phyloP scores from a whole-genome alignment of 2,113 vertebrate species.

The Poeciliopsis retropinna region DNA sequence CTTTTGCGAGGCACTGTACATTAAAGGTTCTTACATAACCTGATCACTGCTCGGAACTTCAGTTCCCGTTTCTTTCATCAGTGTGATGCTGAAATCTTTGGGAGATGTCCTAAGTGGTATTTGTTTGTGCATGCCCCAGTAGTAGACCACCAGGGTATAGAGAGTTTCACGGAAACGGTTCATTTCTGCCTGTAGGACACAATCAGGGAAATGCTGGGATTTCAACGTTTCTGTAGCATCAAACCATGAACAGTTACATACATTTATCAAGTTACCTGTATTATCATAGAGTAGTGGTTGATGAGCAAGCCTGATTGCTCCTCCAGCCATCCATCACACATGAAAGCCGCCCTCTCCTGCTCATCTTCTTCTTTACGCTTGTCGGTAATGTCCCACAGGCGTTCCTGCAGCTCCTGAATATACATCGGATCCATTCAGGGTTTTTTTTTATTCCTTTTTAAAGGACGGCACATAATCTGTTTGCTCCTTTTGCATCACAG shows the following conservation, averaged over 20 bases:
- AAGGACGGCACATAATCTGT: neutral
- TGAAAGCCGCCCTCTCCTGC: slow-evolving; percentile 78
- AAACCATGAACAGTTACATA: neutral
- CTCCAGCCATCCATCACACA: slow-evolving; percentile 84
- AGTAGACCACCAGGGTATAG: slow-evolving; percentile 86
- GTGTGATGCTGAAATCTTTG: slow-evolving; percentile 74
- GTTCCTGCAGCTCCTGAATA: slow-evolving; percentile 85
- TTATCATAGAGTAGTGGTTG: slow-evolving; percentile 87
- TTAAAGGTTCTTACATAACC: slow-evolving; percentile 25
- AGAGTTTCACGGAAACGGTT: slow-evolving; percentile 88
- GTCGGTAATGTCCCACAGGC: slow-evolving; percentile 89
- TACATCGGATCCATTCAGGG: neutral
- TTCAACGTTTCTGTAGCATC: neutral
- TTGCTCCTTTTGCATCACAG: neutral
- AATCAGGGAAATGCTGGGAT: neutral
- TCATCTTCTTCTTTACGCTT: slow-evolving; percentile 85
- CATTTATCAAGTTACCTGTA: slow-evolving; percentile 82
- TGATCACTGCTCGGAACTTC: slow-evolving; percentile 17
- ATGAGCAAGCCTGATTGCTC: slow-evolving; percentile 76
- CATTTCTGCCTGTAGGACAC: slow-evolving; percentile 84
- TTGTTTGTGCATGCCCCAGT: slow-evolving; percentile 81
- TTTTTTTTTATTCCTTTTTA: neutral
- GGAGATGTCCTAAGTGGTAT: slow-evolving; percentile 59
- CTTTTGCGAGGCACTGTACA: neutral
- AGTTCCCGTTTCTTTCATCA: slow-evolving; percentile 70